Evolutionary conservation across 2,888 invertebrate genomes (phyloP), one percentile per base, ranked within the genome.

Genomic region (Eupithecia centaureata): DNA sequence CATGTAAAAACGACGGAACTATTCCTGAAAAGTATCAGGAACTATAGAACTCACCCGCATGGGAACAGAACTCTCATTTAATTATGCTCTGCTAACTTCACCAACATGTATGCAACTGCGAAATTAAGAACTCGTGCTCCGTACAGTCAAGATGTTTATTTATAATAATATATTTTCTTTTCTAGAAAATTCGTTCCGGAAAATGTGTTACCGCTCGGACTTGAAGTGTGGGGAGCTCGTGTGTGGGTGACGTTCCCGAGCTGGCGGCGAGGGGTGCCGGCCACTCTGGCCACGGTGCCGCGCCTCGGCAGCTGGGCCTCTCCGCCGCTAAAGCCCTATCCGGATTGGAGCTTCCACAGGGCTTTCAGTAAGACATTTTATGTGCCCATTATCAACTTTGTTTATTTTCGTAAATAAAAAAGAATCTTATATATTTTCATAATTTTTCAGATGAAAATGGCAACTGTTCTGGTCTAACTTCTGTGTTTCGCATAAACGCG

Each of bases 231-330:
- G 90, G 94, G 93, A 5, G 91, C 95, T 68, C 94, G 95, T 12
- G 89, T 97, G 10, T 97, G 96, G 86, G 89, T 97, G 2, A 96
- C 96, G 1, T 88, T 97, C 61, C 97, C 97, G 0, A 95, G 96
- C 72, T 97, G 96, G 97, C 95, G 95, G 63, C 88, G 93, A 33
- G 97, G 97, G 0, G 95, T 96, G 0, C 97, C 97, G 0, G 96
- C 95, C 0, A 96, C 96, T 0, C 86, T 97, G 51, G 95, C 95
- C 0, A 95, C 95, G 0, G 83, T 97, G 0, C 94, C 96, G 0
- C 94, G 94, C 65, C 87, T 92, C 0, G 94, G 96, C 0, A 94
- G 91, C 5, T 88, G 88, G 5, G 47, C 79, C 5, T 94, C 94
- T 38, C 97, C 97, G 0, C 90, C 91, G 10, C 88, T 97, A 18